Evolutionary conservation across 2,113 vertebrate species (phyloP), one percentile per base, ranked within the genome.

Genomic region (Aythya baeri): DNA sequence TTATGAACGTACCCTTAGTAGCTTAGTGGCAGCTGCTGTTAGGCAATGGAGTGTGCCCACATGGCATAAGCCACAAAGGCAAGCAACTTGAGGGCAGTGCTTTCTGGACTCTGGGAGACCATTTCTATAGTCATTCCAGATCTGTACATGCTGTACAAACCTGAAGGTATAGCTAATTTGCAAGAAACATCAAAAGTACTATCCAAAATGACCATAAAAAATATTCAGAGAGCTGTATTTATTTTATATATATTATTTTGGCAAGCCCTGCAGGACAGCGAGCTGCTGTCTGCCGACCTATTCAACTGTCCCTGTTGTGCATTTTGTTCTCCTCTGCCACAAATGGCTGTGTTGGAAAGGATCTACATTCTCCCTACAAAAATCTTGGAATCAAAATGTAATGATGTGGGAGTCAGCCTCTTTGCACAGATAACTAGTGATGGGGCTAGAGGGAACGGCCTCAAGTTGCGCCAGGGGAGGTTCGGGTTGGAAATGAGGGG

Each of bases 171-270:
- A 44, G 11, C 29, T 27, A 5, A 21, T 31, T 38, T 22, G 46
- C 9, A 36, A 78, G 66, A 31, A 72, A 44, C 7, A 4, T 41
- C 12, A 4, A 4, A 41, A 46, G 1, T 43, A 34, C 22, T 36
- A n/a, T 18, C 59, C 31, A 17, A 34, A 66, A 4, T 8, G 36
- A 59, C 12, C 25, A 50, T 13, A 50, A 52, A 29, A 58, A 55
- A 6, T 6, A 46, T 11, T 29, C 1, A 0, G 14, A 58, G 43
- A 34, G 34, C 1, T 4, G 43, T 6, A 8, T 18, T 63, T 43
- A 52, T 38, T 38, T 38, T 38, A 38, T 11, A 38, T 38, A 38
- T 38, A 38, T 38, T 38, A 38, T 38, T 38, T 34, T n/a, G 26
- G 14, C 6, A 27, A 73, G 21, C 8, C 22, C 67, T 14, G 8